These are phyloP conservation scores for Sardinella longiceps DNA, from an alignment of 2,797 vertebrate species.

Conservation along the genomic window DNA sequence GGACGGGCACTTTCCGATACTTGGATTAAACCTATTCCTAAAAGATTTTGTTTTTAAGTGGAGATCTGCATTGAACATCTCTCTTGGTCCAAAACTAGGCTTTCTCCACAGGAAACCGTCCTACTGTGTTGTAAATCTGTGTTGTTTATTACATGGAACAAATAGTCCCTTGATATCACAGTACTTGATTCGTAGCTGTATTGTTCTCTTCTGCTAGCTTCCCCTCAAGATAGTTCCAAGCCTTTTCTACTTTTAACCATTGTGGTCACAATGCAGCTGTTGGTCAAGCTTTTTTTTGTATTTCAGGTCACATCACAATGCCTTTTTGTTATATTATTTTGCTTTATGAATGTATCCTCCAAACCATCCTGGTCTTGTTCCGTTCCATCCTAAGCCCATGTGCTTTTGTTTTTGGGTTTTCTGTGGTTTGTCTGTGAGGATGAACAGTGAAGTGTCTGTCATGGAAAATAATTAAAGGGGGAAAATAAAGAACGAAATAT, in stretches of 20 bases:
- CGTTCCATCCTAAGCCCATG: not conserved
- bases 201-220: not conserved
- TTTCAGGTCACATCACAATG: slow-evolving; percentile 24
- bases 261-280: not conserved
- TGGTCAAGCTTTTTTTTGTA: not conserved
- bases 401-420: slow-evolving; percentile 13
- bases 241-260: not conserved
- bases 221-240: not conserved
- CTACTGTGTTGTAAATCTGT: not conserved
- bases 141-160: not conserved
- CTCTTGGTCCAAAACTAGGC: no score
- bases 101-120: no score
- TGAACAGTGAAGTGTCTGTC: slow-evolving; percentile 25
- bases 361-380: slow-evolving; percentile 9
- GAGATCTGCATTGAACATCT: no score
- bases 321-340: slow-evolving; percentile 39
- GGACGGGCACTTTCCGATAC: no score
- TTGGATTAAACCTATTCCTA: no score
- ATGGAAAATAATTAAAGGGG: slow-evolving; percentile 47
- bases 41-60: no score
- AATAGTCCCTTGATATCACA: not conserved
- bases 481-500: slow-evolving; percentile 34
- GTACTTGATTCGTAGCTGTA: not conserved
- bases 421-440: slow-evolving; percentile 29
- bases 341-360: not conserved